Conservation (phyloP, 2,797 vertebrate species). For the Karalla daura region DNA sequence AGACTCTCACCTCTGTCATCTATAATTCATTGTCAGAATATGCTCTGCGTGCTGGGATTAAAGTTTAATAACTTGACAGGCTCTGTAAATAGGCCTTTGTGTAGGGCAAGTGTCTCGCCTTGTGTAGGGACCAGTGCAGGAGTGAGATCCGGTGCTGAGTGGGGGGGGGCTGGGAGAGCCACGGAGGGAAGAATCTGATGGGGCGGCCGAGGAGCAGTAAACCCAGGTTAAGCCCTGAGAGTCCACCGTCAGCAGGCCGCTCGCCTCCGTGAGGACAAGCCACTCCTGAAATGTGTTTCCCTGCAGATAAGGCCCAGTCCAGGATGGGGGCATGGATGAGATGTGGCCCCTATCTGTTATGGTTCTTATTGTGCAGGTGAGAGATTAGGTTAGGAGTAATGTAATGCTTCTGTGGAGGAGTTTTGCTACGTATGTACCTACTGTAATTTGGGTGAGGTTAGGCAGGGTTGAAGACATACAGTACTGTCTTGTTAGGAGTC, state of each 20-base stretch:
- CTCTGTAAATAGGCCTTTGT: slow-evolving; percentile 84
- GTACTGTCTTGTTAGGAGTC: slow-evolving; percentile 22
- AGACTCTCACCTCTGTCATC: slow-evolving; percentile 84
- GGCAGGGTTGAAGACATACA: slow-evolving; percentile 42
- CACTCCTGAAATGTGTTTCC: slow-evolving; percentile 81
- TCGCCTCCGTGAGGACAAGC: slow-evolving; percentile 55
- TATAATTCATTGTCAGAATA: slow-evolving; percentile 88
- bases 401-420: slow-evolving; percentile 75
- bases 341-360: slow-evolving; percentile 80
- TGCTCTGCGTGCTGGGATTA: slow-evolving; percentile 87
- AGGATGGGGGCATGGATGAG: slow-evolving; percentile 76
- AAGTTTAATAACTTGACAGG: slow-evolving; percentile 87
- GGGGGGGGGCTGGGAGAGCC: slow-evolving; percentile 60
- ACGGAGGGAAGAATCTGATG: slow-evolving; percentile 40
- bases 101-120: slow-evolving; percentile 66
- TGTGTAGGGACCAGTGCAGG: slow-evolving; percentile 34
- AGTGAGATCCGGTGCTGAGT: slow-evolving; percentile 52
- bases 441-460: slow-evolving; percentile 41
- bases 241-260: slow-evolving; percentile 76
- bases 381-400: slow-evolving; percentile 78
- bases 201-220: slow-evolving; percentile 64
- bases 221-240: slow-evolving; percentile 76
- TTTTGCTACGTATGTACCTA: slow-evolving; percentile 56
- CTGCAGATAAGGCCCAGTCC: slow-evolving; percentile 82
- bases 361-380: slow-evolving; percentile 77